Evolutionary conservation across 2,797 vertebrate species (phyloP), one percentile per base, ranked within the genome.

Genomic region (Pagetopsis macropterus): DNA sequence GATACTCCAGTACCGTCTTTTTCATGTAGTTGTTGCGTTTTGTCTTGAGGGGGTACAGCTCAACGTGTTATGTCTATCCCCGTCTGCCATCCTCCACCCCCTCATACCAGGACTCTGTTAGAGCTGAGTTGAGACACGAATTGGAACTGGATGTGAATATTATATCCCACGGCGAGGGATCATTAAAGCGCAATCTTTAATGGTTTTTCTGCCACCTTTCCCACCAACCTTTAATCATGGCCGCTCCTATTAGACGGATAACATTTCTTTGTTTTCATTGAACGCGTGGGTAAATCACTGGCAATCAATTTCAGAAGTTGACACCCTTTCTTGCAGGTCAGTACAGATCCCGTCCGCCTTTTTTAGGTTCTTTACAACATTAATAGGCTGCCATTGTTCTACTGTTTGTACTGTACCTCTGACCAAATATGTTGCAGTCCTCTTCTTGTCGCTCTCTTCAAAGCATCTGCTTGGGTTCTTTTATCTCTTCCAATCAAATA

Each of bases 81-180:
- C 60, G 58, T 77, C 75, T 82, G 81, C 74, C 9, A 50, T 79
- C 78, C 72, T 78, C 80, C 83, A 55, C 75, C 76, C 76, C 70
- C 83, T 79, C 75, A 74, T 37, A 87, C 66, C 71, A 49, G 57
- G 43, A 55, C 60, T 50, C 45, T 58, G 55, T 76, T 75, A 58
- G 69, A 79, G 83, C 68, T 13, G 48, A 83, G 74, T 80, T 54
- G 86, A 83, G 83, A 21, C 46, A 55, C 12, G 54, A 76, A 85
- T 82, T 78, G 80, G 60, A 85, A 84, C 70, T 85, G 61, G 87
- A 37, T 82, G 68, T 85, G 84, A 81, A 86, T 86, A 86, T 86
- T 76, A 79, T 76, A 75, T 77, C 82, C 80, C 76, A 54, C 61
- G 9, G 81, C 45, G 31, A 83, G 71, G 66, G 65, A 84, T 84